Conservation (phyloP, 2,113 vertebrate species). For the Grammomys dolichurus region DNA sequence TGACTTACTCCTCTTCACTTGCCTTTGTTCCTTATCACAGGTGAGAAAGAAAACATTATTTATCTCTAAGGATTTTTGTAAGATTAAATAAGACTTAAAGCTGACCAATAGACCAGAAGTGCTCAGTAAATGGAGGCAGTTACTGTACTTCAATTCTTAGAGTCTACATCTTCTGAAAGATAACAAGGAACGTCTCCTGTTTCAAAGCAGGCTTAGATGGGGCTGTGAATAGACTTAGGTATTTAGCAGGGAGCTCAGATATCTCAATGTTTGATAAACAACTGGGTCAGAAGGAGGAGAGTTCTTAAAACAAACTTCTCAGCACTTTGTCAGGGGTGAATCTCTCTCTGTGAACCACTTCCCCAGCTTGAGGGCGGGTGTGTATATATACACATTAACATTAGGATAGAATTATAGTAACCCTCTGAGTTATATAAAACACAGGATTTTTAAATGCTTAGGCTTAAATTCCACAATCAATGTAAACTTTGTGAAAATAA, state of each 20-base stretch:
- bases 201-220: background rate
- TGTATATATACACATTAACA: background rate
- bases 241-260: background rate
- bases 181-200: background rate
- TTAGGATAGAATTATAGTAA: conserved; percentile 15
- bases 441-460: background rate
- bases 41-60: conserved; percentile 30
- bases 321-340: background rate
- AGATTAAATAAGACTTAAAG: conserved; percentile 51
- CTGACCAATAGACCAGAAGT: background rate
- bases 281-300: background rate
- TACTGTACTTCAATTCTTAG: background rate
- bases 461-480: conserved; percentile 34
- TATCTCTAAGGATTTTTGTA: conserved; percentile 2
- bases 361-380: background rate
- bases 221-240: background rate
- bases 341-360: background rate
- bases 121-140: background rate
- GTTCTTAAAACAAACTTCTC: conserved; percentile 3
- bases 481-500: conserved; percentile 47
- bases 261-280: background rate
- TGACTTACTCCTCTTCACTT: background rate
- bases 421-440: background rate
- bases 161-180: background rate
- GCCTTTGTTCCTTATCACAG: background rate